Base-by-base conservation (phyloP, 1,140 invertebrate species). In the Luehdorfia chinensis region DNA sequence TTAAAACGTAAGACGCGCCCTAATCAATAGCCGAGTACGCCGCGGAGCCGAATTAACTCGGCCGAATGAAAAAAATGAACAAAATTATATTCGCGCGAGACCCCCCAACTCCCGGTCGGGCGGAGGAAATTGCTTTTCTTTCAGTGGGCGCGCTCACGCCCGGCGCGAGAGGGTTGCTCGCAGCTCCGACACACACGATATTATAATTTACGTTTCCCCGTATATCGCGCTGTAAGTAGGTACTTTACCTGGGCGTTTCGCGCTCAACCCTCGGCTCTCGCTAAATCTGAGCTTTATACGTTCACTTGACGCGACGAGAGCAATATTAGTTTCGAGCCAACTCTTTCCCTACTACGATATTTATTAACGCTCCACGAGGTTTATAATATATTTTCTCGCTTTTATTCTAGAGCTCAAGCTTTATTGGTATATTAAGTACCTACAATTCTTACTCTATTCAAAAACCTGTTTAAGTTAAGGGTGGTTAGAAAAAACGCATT, bases 231-330 rank as follows among this genome's bases (percentile, higher is more conserved):
- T 75, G 77, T 83, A 83, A 84, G 81, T 81, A 84, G 79, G 77
- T 73, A 69, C 77, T 85, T 81, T 77, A 85, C 79, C 78, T 84
- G 76, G 72, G 72, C 75, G 75, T 67, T 79, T 76, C 72, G 71
- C 79, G 72, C 64, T 79, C 76, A 75, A 70, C 75, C 78, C 75
- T 73, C 74, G 66, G 68, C 71, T 74, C 68, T 63, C 75, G 74
- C 78, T 84, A 84, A 85, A 85, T 85, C 81, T 85, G 71, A 83
- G 81, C 78, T 85, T 85, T 85, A 83, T 84, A 83, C 75, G 81
- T 85, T 84, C 81, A 78, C 77, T 84, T 84, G 77, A 84, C 79
- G 75, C 78, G 76, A 74, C 70, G 75, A 76, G 74, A 76, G 74
- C 77, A 69, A 85, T 84, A 85, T 85, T 85, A 85, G 81, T 83